Percentiles rank a stretch among this genome's conserved stretches.
Conservation (phyloP, 2,797 vertebrate genomes). For the Poecilia velifera region DNA sequence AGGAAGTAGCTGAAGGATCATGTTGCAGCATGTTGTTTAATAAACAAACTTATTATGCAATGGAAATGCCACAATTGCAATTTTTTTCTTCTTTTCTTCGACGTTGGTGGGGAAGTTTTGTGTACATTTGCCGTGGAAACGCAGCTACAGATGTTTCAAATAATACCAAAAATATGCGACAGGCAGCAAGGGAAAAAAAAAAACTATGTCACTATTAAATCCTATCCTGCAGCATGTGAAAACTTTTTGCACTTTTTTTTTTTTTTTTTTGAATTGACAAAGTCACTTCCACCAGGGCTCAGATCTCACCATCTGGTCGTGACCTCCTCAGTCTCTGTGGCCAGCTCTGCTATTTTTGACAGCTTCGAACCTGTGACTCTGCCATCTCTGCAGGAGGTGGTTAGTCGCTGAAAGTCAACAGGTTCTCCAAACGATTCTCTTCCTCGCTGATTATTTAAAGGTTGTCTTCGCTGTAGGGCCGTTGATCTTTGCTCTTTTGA, state of each 20-base stretch:
- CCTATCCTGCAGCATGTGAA: background rate
- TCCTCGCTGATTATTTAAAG: background rate
- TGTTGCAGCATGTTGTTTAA: no score
- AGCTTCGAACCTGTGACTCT: background rate
- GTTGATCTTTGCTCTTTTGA: background rate
- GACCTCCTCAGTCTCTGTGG: background rate
- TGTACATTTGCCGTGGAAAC: no score
- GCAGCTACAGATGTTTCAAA: background rate
- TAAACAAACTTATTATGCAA: no score
- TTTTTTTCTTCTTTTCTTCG: no score
- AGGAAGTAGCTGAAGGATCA: no score
- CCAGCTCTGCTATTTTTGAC: background rate
- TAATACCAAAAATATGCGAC: background rate
- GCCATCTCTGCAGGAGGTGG: background rate
- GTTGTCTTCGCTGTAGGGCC: background rate
- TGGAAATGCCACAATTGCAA: no score
- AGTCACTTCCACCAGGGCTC: background rate
- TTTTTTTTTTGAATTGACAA: background rate
- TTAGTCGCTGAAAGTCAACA: background rate
- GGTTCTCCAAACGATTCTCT: background rate
- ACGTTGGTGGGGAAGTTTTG: no score
- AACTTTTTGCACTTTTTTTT: background rate
- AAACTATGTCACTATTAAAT: background rate
- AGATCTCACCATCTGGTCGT: background rate
- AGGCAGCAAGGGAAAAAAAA: background rate